A percentile compares a stretch with the other conserved stretches of the same genome.
Evolutionary conservation across 2,888 invertebrate genomes (phyloP).

Genomic region (Syrphus vitripennis): DNA sequence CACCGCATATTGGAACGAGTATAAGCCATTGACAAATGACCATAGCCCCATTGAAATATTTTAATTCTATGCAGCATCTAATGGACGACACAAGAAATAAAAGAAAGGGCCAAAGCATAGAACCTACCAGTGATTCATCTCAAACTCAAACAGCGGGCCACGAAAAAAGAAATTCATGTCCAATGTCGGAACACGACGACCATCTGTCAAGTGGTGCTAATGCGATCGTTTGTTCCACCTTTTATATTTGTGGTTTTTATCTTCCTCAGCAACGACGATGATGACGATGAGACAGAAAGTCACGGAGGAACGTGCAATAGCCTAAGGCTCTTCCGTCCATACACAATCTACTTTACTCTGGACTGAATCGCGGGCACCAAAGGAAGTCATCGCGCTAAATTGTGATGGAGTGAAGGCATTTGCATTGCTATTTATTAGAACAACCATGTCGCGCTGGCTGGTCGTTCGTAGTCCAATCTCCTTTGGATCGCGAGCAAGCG

Average conservation of each 20-base stretch:
- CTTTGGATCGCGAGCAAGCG: background rate
- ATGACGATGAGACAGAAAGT: conserved; percentile 38
- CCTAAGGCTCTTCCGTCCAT: background rate
- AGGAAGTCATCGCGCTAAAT: conserved; percentile 69
- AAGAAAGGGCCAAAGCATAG: conserved; percentile 2
- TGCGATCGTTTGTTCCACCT: conserved; percentile 71
- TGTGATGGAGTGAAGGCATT: conserved; percentile 68
- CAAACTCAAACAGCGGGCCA: conserved; percentile 7
- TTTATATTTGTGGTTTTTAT: conserved; percentile 46
- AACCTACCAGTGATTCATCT: conserved; percentile 54
- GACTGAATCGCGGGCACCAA: background rate
- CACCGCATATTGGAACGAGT: conserved; percentile 11
- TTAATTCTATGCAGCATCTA: conserved; percentile 47
- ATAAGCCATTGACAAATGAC: conserved; percentile 59
- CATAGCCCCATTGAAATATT: conserved; percentile 41
- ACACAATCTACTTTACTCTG: background rate
- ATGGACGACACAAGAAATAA: too few relatives aligned
- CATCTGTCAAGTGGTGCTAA: conserved; percentile 72
- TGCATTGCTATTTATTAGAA: conserved; percentile 67
- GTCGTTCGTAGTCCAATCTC: background rate
- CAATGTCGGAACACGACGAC: conserved; percentile 65
- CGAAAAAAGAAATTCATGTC: conserved; percentile 59
- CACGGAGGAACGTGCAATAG: conserved; percentile 57
- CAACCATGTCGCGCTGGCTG: conserved; percentile 34
- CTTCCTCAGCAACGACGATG: conserved; percentile 1